A percentile compares a stretch with the other conserved stretches of the same genome.
These are phyloP conservation scores for Ellobius talpinus DNA, from an alignment of 2,113 vertebrate species.

Conservation along the genomic window DNA sequence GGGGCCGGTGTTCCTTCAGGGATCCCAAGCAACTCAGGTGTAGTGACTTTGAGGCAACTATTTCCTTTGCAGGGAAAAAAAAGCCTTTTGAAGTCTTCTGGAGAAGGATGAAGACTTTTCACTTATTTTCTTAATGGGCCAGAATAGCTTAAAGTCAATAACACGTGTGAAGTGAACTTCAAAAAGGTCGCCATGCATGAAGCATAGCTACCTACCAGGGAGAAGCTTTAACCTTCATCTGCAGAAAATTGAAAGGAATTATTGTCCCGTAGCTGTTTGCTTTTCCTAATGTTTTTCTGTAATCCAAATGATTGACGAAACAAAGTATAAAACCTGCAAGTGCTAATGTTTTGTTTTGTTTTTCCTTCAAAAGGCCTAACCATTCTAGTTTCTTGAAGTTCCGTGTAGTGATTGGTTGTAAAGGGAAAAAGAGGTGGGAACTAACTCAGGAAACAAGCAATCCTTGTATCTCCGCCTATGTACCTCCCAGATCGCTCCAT, in stretches of 20 bases:
- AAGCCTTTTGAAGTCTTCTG: background rate
- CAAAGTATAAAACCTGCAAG: background rate
- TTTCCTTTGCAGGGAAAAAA: constrained; percentile 30
- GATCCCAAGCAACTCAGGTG: background rate
- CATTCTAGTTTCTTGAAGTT: background rate
- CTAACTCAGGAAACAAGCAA: background rate
- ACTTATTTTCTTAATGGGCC: constrained; percentile 52
- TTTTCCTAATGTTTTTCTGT: background rate
- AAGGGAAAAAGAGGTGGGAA: background rate
- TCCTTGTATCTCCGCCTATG: background rate
- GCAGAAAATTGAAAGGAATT: background rate
- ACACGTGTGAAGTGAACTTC: constrained; percentile 39
- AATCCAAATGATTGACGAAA: background rate
- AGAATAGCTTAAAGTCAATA: constrained; percentile 46
- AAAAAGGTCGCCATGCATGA: background rate
- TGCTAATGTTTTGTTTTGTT: background rate
- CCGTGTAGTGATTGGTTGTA: background rate
- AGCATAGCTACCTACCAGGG: background rate
- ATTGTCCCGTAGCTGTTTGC: constrained; percentile 4
- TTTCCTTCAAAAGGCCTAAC: background rate
- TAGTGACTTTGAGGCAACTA: background rate
- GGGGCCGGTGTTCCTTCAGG: background rate
- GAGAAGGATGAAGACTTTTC: constrained; percentile 40
- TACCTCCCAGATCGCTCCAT: background rate
- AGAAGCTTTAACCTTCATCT: background rate